A percentile compares a stretch with the other conserved stretches of the same genome.
These are phyloP conservation scores for Eira barbara DNA, from an alignment of 2,113 vertebrate genomes.

Conservation along the genomic window DNA sequence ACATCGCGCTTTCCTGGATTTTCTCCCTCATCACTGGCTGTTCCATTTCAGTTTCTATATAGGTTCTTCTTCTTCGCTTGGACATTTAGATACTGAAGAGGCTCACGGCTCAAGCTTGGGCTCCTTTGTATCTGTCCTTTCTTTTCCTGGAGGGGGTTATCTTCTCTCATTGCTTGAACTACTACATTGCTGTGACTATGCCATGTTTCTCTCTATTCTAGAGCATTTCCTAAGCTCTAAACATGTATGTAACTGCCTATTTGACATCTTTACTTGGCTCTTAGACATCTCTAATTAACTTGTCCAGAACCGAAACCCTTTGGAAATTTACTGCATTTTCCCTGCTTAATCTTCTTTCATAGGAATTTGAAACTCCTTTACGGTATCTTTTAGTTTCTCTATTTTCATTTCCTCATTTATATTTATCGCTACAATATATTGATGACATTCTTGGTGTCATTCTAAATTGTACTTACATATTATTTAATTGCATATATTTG, in stretches of 20 bases:
- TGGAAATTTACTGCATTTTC: neutral
- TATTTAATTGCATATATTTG: neutral
- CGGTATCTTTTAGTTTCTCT: neutral
- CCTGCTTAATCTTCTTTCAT: neutral
- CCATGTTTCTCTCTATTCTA: neutral
- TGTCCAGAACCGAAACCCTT: neutral
- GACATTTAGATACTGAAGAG: neutral
- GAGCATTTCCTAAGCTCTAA: neutral
- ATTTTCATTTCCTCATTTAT: neutral
- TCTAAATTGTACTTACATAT: neutral
- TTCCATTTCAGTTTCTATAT: neutral
- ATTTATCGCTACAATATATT: neutral
- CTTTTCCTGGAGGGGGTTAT: too few relatives aligned
- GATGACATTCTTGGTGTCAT: neutral
- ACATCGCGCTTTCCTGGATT: neutral
- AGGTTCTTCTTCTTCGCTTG: neutral
- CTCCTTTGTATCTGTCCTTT: neutral
- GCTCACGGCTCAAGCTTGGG: neutral
- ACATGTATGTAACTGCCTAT: neutral
- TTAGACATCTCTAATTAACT: neutral
- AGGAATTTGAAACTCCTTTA: neutral
- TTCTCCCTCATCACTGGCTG: neutral
- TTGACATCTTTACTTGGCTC: neutral
- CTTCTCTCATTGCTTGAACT: neutral
- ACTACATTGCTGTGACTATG: neutral